These are phyloP conservation scores for Indicator maculatus DNA, from an alignment of 2,113 vertebrate species.

Conservation along the genomic window DNA sequence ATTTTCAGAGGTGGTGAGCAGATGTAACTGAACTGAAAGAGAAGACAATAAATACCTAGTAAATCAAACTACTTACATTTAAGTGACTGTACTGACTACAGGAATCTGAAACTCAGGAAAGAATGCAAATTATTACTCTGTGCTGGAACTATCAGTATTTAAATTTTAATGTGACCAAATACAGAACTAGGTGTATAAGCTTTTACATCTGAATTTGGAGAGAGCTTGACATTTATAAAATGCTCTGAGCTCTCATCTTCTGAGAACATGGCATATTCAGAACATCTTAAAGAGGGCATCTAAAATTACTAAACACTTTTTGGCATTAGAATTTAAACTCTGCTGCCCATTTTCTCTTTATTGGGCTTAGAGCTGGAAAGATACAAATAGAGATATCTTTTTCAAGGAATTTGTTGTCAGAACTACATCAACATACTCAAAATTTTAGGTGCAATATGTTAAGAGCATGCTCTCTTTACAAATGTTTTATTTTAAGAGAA, in stretches of 20 bases:
- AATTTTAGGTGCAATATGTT: not conserved
- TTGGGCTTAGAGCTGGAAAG: not conserved
- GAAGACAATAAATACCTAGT: not conserved
- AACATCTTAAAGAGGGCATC: not conserved
- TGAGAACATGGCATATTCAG: not conserved
- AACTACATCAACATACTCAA: not conserved
- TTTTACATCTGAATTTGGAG: not conserved
- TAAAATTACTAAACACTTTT: constrained; percentile 2
- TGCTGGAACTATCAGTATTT: not conserved
- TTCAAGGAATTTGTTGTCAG: not conserved
- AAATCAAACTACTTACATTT: not conserved
- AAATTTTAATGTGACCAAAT: not conserved
- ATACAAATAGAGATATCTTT: not conserved
- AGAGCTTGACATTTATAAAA: constrained; percentile 19
- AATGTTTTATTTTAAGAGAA: constrained; percentile 3
- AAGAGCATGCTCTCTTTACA: not conserved
- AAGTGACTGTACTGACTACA: not conserved
- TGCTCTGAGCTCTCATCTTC: not conserved
- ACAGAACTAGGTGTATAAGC: not conserved
- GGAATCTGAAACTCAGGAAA: not conserved
- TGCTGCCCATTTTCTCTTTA: not conserved
- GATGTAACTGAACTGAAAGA: not conserved
- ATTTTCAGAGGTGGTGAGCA: not conserved
- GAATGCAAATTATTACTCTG: not conserved
- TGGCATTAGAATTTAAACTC: not conserved